phyloP scores from a whole-genome alignment of 2,113 vertebrate genomes.

The Sigmodon hispidus region DNA sequence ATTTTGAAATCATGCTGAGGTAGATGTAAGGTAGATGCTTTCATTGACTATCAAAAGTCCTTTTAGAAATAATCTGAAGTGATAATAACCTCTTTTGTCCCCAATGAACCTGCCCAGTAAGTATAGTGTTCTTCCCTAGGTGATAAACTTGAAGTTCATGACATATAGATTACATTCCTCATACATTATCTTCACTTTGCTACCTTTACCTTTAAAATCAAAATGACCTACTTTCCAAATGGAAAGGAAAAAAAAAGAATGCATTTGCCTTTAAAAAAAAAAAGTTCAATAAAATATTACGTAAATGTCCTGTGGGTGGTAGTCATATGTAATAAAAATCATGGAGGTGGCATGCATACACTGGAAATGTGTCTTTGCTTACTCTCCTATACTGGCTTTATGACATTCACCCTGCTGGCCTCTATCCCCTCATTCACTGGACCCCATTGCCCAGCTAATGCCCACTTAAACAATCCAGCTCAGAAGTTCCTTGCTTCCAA shows the following conservation, averaged over 20 bases:
- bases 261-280: neutral
- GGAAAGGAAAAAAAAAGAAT: neutral
- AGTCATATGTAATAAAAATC: neutral
- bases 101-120: neutral
- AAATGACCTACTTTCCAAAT: neutral
- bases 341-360: neutral
- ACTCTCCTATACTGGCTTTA: neutral
- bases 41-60: neutral
- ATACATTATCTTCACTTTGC: no score
- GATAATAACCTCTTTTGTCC: neutral
- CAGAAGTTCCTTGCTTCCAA: neutral
- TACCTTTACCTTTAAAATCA: neutral
- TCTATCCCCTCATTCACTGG: neutral
- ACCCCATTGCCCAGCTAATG: neutral
- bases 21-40: neutral
- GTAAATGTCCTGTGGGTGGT: neutral
- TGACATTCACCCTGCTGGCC: neutral
- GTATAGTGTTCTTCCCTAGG: neutral
- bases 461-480: neutral
- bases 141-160: neutral
- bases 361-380: neutral
- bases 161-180: neutral
- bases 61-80: neutral
- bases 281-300: neutral
- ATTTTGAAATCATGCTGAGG: neutral